Base-by-base conservation (phyloP, 2,113 vertebrate genomes). In the Tenrec ecaudatus region DNA sequence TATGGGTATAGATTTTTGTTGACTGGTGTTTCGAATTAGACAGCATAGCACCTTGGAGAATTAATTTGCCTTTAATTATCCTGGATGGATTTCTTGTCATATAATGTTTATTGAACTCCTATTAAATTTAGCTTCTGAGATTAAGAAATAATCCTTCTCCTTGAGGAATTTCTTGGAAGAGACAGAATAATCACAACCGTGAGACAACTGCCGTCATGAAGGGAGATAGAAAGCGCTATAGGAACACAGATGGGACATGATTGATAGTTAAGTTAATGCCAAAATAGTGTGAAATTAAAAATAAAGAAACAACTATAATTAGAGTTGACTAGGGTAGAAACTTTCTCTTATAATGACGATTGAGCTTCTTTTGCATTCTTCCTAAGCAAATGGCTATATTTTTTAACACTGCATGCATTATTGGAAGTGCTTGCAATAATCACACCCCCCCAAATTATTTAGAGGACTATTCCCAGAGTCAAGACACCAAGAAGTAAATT, bases 271-370 rank as follows among this genome's bases (percentile, higher is more conserved):
- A 60, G 19, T 81, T 95, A 94, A 79, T 92, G 2, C 2, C n/a
- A 68, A 86, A 38, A 88, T 68, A 88, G 27, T 36, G 11, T 81
- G 86, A 90, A 92, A 92, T 82, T 82, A 88, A 89, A 94, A 80
- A 78, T 86, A 83, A 82, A 76, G 38, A 71, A 81, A 2, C 17
- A 83, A 69, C 23, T n/a, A 31, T 58, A 23, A 84, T 79, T 27
- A 76, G 53, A 86, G 22, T 57, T 82, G 36, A 82, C 69, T 90
- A 92, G 85, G 43, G 47, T n/a, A 62, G 16, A 86, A 90, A 94
- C 17, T 68, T 88, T 73, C 23, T 92, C 29, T 86, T 9, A 60
- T 36, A 64, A n/a, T 73, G 71, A 3, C 2, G 80, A 10, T 36
- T 66, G 47, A 91, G 15, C 12, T 81, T 89, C 80, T 78, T 94